Evolutionary conservation across 2,888 invertebrate genomes (phyloP), one percentile per base, ranked within the genome.

Genomic region (Synanthedon myopaeformis): DNA sequence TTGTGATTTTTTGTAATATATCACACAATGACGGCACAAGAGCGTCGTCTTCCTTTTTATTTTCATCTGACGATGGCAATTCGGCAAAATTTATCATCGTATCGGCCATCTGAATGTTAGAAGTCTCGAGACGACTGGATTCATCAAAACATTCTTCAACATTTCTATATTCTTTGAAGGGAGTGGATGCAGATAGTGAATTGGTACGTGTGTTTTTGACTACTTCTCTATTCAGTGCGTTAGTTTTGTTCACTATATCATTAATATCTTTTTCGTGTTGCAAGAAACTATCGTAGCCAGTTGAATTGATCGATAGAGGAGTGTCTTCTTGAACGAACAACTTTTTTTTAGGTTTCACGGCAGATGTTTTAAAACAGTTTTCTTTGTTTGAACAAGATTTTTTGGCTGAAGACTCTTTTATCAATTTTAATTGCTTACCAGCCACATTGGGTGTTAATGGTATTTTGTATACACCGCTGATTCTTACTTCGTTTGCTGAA

Each of bases 61-160:
- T 64, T 50, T 67, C 69, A 41, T 41, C 54, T 5, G 23, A 23
- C 0, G 58, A 55, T 3, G 70, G 57, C 2, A 66, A 58, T 58
- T 76, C 76, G 19, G 81, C 78, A 62, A 84, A 83, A 55, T 67
- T 69, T 76, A 78, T 80, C 19, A 84, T 79, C 13, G 84, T 82
- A 58, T 80, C 71, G 52, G 82, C 76, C 56, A 76, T 64, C 51
- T 63, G 67, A 0, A 63, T 49, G 0, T 59, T 62, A 41, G 76
- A 76, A 54, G 58, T 76, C 6, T 81, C 78, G 13, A 68, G 51
- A 52, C 70, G 65, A 63, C 68, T 72, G 0, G 81, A 78, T 52
- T 79, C 69, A 52, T 77, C 75, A 28, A 81, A 81, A 54, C 64
- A 78, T 12, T 85, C 79, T 42, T 74, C 61, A 4, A 82, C 69